Base-by-base conservation (phyloP, 2,888 invertebrate species). In the Anthoptus insignis region DNA sequence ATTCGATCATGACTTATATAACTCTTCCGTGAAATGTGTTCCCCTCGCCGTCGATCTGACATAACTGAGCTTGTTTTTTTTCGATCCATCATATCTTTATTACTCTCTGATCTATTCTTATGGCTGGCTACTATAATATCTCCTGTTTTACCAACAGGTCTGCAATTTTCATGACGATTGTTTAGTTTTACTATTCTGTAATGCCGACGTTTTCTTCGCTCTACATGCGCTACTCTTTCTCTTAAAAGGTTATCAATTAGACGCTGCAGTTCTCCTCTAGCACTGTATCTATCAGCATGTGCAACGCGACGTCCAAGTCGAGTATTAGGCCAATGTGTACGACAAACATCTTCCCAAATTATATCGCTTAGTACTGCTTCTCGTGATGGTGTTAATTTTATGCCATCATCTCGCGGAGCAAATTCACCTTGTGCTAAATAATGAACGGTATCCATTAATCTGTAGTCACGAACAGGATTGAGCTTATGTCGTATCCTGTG, bases 401-500 rank as follows among this genome's bases (percentile, higher is more conserved):
- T 92, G 5, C 93, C 93, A 67, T 93, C 93, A 64, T 93, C 91
- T 1, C 93, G 85, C 1, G 93, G 93, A 57, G 93, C 93, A 63
- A 93, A 93, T 76, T 93, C 93, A 1, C 93, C 93, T 79, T 93
- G 93, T 22, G 93, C 93, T 64, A 93, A 81, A 73, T 93, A 93
- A 76, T 93, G 93, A 1, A 93, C 92, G 14, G 92, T 93, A 69
- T 93, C 93, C 92, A 93, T 91, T 19, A 93, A 77, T 21, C 91
- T 83, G 70, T 92, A 93, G 75, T 93, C 93, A 11, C 91, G 83
- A 2, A 93, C 89, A 3, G 93, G 91, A 73, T 91, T 92, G 0
- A 91, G 84, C 73, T 91, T 92, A 63, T 92, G 88, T 24, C 93
- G 84, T 66, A 91, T 90, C 79, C 89, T 92, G 64, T 89, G 87